Base-by-base conservation (phyloP, 35 echinoderm and acorn worm genomes). In the Hemicentrotus pulcherrimus region DNA sequence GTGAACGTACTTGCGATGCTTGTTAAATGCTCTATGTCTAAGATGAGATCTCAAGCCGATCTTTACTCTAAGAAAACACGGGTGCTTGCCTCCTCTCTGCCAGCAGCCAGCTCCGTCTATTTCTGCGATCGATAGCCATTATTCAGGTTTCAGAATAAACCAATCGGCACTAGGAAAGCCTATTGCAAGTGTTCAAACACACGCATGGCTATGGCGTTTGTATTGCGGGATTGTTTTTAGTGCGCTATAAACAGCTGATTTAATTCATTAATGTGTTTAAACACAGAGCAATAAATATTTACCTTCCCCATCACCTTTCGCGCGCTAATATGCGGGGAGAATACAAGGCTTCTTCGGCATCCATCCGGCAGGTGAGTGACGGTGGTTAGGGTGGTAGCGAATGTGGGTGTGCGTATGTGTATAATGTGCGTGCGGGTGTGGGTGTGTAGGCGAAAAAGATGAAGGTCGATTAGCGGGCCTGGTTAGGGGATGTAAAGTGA, bases 181-280 rank as follows among this genome's bases (percentile, higher is more conserved):
- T 15, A 78, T 78, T 78, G 65, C 65, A 78, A 78, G 65, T 78
- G 65, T 78, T 78, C 65, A 78, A 78, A 78, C 28, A 78, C 65
- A 78, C 19, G 28, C 65, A n/a, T 78, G 19, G 19, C 65, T 78
- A 78, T 78, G 65, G 65, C 19, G 65, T 78, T 78, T 78, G 65
- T 78, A 78, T 90, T 90, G 32, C 32, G 46, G 46, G 88, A 90
- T 90, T 47, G 88, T 90, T 90, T 78, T 90, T 90, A 90, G 88
- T 90, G 88, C 14, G 46, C 65, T 78, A 78, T 47, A 90, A 90
- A 47, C 88, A 90, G 88, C 88, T 90, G 46, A 47, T 90, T 90
- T 90, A 90, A 90, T 90, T 90, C 88, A 90, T 90, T 90, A 90
- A 90, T 90, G 88, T 90, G 88, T 90, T 90, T 90, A 90, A 90